These are phyloP conservation scores for Mythimna pallens DNA, from an alignment of 2,888 invertebrate species.

Conservation along the genomic window DNA sequence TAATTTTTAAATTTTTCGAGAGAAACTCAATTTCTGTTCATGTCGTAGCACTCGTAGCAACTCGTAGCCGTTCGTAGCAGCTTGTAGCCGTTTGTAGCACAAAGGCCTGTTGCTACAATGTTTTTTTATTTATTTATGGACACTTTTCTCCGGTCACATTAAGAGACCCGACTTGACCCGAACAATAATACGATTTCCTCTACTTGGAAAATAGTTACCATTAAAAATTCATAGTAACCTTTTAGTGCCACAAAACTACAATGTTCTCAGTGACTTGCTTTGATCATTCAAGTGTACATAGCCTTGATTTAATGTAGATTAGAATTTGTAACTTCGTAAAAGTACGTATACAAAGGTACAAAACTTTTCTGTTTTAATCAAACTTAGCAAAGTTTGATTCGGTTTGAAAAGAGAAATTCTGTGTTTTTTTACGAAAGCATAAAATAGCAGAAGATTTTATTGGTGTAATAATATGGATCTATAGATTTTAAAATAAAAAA, in stretches of 20 bases:
- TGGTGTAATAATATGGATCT: not conserved
- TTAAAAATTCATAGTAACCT: conserved; percentile 64
- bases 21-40: conserved; percentile 35
- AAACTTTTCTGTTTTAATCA: conserved; percentile 44
- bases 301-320: conserved; percentile 31
- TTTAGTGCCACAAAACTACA: conserved; percentile 55
- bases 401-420: conserved; percentile 22
- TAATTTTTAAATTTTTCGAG: conserved; percentile 16
- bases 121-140: conserved; percentile 66
- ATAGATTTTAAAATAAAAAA: not conserved
- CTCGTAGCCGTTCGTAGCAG: conserved; percentile 27
- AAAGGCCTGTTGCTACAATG: conserved; percentile 49
- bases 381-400: conserved; percentile 36
- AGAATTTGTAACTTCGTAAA: conserved; percentile 25
- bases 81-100: conserved; percentile 33
- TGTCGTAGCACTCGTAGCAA: conserved; percentile 28
- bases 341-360: conserved; percentile 22
- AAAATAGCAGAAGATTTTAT: conserved; percentile 11
- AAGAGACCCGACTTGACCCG: conserved; percentile 56
- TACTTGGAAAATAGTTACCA: conserved; percentile 57
- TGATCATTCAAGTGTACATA: conserved; percentile 22
- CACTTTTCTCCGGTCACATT: conserved; percentile 66
- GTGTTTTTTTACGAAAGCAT: conserved; percentile 4
- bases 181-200: conserved; percentile 56
- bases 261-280: conserved; percentile 38